Evolutionary conservation across 2,797 vertebrate genomes (phyloP).

Genomic region (Oophaga sylvatica): DNA sequence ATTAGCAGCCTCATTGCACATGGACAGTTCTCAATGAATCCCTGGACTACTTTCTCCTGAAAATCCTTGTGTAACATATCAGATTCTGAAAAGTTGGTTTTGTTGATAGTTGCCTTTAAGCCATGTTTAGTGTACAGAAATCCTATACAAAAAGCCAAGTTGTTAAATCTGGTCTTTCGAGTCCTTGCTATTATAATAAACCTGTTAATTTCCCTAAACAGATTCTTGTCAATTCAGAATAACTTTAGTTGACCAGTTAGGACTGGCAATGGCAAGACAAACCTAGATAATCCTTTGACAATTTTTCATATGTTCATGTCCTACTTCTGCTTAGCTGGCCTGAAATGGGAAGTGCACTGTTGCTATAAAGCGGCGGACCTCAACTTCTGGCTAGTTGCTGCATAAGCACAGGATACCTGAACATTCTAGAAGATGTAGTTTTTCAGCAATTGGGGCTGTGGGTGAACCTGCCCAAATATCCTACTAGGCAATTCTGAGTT

Average conservation of each 20-base stretch:
- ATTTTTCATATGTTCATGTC: not conserved
- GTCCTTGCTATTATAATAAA: slow-evolving; percentile 22
- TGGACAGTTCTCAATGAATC: not conserved
- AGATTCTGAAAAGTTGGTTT: not conserved
- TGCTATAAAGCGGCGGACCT: not conserved
- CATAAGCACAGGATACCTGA: not conserved
- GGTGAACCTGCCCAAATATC: too few species aligned
- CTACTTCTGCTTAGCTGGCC: not conserved
- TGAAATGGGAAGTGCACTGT: not conserved
- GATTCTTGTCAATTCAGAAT: slow-evolving; percentile 21
- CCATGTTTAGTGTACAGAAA: slow-evolving; percentile 17
- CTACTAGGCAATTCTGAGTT: too few species aligned
- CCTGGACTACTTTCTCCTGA: not conserved
- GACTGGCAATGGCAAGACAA: not conserved
- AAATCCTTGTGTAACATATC: not conserved
- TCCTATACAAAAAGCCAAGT: slow-evolving; percentile 1
- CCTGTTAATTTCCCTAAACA: not conserved
- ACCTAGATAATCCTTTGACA: not conserved
- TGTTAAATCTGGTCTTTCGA: slow-evolving; percentile 27
- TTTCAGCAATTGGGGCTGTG: too few species aligned
- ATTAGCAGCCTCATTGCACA: not conserved
- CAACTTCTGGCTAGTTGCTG: not conserved
- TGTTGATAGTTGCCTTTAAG: slow-evolving; percentile 1
- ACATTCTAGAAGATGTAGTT: too few species aligned
- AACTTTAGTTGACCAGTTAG: slow-evolving; percentile 26